Evolutionary conservation across 2,113 vertebrate genomes (phyloP), one percentile per base, ranked within the genome.

Genomic region (Pomatostomus ruficeps): DNA sequence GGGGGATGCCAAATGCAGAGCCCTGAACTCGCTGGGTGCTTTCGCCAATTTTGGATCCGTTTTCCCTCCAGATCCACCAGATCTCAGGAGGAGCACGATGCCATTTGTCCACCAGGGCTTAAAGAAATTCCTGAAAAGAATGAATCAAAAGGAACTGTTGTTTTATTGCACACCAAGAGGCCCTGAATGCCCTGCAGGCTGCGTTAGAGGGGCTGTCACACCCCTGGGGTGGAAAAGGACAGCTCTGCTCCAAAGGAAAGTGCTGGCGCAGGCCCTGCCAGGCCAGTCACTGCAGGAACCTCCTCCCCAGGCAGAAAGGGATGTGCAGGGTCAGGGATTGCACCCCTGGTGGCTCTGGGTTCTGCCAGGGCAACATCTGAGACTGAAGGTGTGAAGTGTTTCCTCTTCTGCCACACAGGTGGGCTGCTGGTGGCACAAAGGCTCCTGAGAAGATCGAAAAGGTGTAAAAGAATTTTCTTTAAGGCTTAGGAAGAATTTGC

Each of bases 1-100:
- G 51, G 40, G 73, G 62, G 92, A 59, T 61, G 63, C 82, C 88
- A 96, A 97, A 94, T 57, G 82, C 88, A 93, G 94, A 83, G 48
- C 87, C 16, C 17, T 33, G 40, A 85, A 57, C 73, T 71, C 57
- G 23, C 62, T 14, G 48, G 48, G 59, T 48, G 72, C 78, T 89
- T 59, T 96, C 14, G 8, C 78, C 59, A 42, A 14, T 73, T 94
- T 91, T 80, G 82, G 84, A 74, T 43, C 67, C 3, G 0, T 40
- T 51, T 51, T 95, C 25, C 1, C 55, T 82, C 36, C 51, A 40
- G 51, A 74, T 21, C 9, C 2, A 31, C 28, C 52, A 21, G 52
- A 46, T 79, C 46, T 88, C 72, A 22, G 95, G 59, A 59, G 67
- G 36, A 84, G 48, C 51, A 91, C 59, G 33, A 33, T 1, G 3